Evolutionary conservation across 2,797 vertebrate genomes (phyloP).

Genomic region (Ctenopoma multispine): DNA sequence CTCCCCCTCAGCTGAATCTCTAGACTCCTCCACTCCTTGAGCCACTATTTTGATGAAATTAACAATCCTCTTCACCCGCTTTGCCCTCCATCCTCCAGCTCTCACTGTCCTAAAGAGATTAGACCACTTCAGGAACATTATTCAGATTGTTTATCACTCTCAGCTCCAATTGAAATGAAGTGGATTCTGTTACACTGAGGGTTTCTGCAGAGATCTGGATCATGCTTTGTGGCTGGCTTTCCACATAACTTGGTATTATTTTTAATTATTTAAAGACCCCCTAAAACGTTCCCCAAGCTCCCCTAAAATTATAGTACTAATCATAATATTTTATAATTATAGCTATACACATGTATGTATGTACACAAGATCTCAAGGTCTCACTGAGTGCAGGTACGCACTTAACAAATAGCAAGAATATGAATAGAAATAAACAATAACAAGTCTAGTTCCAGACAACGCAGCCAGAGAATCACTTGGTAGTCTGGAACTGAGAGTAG

Average conservation of each 20-base stretch:
- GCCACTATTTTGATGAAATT: conserved; percentile 80
- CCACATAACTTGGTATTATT: conserved; percentile 9
- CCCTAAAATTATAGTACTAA: too few species aligned
- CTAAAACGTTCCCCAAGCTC: too few species aligned
- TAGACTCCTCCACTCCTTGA: conserved; percentile 73
- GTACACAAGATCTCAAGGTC: too few species aligned
- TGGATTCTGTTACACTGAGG: conserved; percentile 71
- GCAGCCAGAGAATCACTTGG: too few species aligned
- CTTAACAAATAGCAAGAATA: too few species aligned
- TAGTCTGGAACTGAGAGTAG: too few species aligned
- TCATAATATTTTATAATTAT: too few species aligned
- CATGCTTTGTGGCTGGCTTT: conserved; percentile 16
- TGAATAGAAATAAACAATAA: too few species aligned
- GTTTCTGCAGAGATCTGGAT: conserved; percentile 63
- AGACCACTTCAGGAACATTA: conserved; percentile 80
- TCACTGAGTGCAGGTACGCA: too few species aligned
- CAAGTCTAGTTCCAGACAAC: too few species aligned
- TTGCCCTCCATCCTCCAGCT: conserved; percentile 68
- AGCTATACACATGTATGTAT: too few species aligned
- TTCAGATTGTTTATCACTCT: conserved; percentile 82
- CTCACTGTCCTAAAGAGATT: conserved; percentile 76
- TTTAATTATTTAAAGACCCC: too few species aligned
- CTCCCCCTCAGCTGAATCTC: conserved; percentile 65
- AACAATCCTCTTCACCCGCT: conserved; percentile 74
- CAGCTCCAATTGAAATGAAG: conserved; percentile 80